Base-by-base conservation (phyloP, 2,888 invertebrate species). In the Ichneumon xanthorius region DNA sequence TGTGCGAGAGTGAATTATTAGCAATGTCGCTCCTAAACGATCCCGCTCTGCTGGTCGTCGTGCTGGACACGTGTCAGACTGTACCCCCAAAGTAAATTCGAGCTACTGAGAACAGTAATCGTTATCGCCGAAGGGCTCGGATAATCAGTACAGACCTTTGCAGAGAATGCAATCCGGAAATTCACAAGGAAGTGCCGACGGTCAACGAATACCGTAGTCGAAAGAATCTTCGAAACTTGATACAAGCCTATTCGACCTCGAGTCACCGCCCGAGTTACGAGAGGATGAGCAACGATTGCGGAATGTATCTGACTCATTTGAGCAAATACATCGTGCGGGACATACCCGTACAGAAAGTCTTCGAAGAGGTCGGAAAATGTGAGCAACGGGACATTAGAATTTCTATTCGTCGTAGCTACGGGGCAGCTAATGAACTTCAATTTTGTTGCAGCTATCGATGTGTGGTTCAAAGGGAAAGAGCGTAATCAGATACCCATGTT, bases 11-110 rank as follows among this genome's bases (percentile, higher is more conserved):
- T 78, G 89, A 93, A 87, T 86, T 94, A 55, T 86, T 93, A 55
- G 88, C 91, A 19, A 87, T 87, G 45, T 88, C 91, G 0, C 84
- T 92, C 22, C 76, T 89, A 73, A 90, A 85, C 22, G 91, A 93
- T 79, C 94, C 93, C 53, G 87, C 91, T 33, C 88, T 94, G 45
- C 86, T 94, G 14, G 91, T 93, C 53, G 87, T 91, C 11, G 90
- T 94, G 16, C 88, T 94, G 37, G 94, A 94, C 71, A 93, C 92
- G 90, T 94, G 94, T 73, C 92, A 93, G 86, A 91, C 90, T 65
- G 87, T 90, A 58, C 93, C 93, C n/a, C 88, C 90, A n/a, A 90
- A 89, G 93, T 92, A 89, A 90, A 82, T 68, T 22, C n/a, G 0
- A 22, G 14, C 48, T 19, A n/a, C 33, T 50, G 14, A 65, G 9